Evolutionary conservation across 2,797 vertebrate genomes (phyloP), one percentile per base, ranked within the genome.

Genomic region (Helostoma temminkii): DNA sequence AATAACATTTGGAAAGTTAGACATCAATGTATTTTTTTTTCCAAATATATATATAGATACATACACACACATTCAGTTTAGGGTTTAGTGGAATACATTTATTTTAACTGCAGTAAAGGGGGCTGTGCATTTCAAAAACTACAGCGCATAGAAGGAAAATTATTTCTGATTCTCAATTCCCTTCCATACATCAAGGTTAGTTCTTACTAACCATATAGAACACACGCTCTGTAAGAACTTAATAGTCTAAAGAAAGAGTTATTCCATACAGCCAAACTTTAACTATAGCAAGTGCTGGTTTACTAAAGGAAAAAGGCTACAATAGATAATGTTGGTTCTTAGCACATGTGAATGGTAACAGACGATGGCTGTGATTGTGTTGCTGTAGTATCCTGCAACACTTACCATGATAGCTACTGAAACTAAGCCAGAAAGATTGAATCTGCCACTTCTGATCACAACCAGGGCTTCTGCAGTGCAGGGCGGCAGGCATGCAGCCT

Each of bases 21-120:
- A 88, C 76, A 74, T 92, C 82, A 86, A 88, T 89, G 90, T 93
- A 84, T 78, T 86, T 90, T 89, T 93, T 93, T 92, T 58, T 88
- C 76, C 83, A 69, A 76, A 83, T 72, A 76, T 76, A 86, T 85
- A 77, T 71, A 30, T 74, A 53, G 28, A 47, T 64, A 87, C 52
- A 84, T 82, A 74, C 85, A 85, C 87, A 89, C 61, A 84, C 76
- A 66, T 81, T 88, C 74, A 89, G 76, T 86, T 88, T 77, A 89
- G 86, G 70, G 73, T 87, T 89, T 87, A 91, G 72, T 76, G 62
- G 77, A 84, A 82, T 82, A 81, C 86, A 90, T 80, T 86, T 68
- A 82, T 83, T 84, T 74, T 71, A 81, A 80, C 81, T 77, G 74
- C 58, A 76, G 73, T 69, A 50, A 84, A 34, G 34, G 62, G 54